Evolutionary conservation across 2,888 invertebrate genomes (phyloP), one percentile per base, ranked within the genome.

Genomic region (Catocala nupta): DNA sequence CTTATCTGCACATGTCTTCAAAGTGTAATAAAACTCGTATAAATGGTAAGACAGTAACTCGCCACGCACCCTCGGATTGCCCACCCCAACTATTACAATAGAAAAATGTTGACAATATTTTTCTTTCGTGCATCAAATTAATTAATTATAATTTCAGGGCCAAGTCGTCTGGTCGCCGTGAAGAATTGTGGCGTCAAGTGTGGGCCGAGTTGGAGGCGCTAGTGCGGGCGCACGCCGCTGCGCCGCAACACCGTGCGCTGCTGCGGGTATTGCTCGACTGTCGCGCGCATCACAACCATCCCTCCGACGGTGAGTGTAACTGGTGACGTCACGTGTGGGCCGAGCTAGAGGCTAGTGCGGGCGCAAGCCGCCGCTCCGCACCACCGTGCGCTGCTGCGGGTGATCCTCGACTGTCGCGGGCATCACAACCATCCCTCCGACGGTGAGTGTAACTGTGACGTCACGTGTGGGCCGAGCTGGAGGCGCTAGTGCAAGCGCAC

Each of bases 131-230:
- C n/a, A n/a, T n/a, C n/a, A n/a, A 36, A 36, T 36, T 5, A 36
- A 36, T 36, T n/a, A 25, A 39, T 39, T 1, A 36, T 1, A 55
- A 55, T 57, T 51, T 5, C 66, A 92, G 93, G 44, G 87, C 90
- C 48, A 91, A 93, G 68, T 90, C 90, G 8, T 82, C 83, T n/a
- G 85, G 84, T 9, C 96, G 96, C 25, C 95, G 96, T 70, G 98
- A 99, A 78, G 99, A 99, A 82, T 98, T 98, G 80, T 99, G 99
- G 93, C 96, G 97, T 51, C 95, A 97, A 36, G 95, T 99, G 86
- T 99, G 99, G 97, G 95, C 96, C 39, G 99, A 99, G 86, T 88
- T 99, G 53, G 99, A 99, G 86, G n/a, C n/a, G 96, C 94, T 98
- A 44, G 92, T 99, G 0, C 96, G 97, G 59, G 96, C 96, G 34